phyloP scores from a whole-genome alignment of 2,113 vertebrate species.

The Artemisiospiza belli region DNA sequence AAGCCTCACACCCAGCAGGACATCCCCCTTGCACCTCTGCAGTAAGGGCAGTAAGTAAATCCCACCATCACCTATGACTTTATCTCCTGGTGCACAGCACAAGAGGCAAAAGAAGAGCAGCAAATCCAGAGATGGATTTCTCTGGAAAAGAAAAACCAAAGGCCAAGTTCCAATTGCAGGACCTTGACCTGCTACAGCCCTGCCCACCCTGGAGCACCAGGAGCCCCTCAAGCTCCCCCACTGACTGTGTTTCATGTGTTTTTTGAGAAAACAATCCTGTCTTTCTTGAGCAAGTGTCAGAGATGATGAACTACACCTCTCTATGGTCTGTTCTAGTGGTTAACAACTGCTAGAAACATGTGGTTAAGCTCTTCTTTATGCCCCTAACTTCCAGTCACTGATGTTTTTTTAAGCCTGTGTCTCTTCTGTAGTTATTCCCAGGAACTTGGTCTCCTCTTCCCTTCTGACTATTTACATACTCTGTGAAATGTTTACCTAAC shows the following conservation, averaged over 20 bases:
- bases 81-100: fast-evolving
- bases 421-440: not conserved
- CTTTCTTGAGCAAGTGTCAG: not conserved
- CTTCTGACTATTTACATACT: not conserved
- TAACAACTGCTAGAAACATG: not conserved
- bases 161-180: not conserved
- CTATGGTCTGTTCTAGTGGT: not conserved
- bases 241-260: not conserved
- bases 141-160: not conserved
- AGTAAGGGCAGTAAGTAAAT: fast-evolving
- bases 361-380: not conserved
- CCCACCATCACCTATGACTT: fast-evolving
- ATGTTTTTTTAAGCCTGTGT: not conserved
- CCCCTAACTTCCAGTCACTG: not conserved
- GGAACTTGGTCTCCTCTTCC: not conserved
- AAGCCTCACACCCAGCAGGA: not conserved
- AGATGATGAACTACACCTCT: not conserved
- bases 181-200: not conserved
- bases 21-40: not conserved
- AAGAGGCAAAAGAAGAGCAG: not conserved
- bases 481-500: not conserved
- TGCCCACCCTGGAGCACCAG: not conserved
- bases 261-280: not conserved
- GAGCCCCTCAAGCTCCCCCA: not conserved
- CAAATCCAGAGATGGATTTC: not conserved